Evolutionary conservation across 2,113 vertebrate species (phyloP).

Genomic region (Gracilinanus agilis): DNA sequence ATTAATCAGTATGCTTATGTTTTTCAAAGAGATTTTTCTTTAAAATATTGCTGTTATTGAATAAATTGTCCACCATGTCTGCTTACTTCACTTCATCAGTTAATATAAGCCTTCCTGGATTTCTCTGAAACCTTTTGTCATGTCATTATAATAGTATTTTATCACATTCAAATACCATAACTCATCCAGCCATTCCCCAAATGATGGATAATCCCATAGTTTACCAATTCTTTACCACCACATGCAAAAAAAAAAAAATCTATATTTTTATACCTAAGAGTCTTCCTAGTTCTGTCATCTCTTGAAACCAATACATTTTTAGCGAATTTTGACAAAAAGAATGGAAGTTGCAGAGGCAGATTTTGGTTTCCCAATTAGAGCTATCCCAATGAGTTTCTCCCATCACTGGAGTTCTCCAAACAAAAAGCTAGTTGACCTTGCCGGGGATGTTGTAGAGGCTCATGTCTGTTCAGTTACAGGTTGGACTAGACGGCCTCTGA

Average conservation of each 20-base stretch:
- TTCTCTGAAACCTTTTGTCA: not conserved
- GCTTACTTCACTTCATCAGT: not conserved
- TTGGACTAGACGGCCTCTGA: not conserved
- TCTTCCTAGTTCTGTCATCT: not conserved
- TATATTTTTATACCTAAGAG: not conserved
- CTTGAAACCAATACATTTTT: not conserved
- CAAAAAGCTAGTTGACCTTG: not conserved
- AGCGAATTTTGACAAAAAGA: not conserved
- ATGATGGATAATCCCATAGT: no score
- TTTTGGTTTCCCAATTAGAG: not conserved
- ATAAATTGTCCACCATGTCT: not conserved
- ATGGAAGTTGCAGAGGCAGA: not conserved
- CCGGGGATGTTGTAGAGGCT: not conserved
- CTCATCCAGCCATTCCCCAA: no score
- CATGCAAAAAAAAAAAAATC: no score
- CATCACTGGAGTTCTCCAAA: not conserved
- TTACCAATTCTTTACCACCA: not conserved
- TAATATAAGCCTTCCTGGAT: not conserved
- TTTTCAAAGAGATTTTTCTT: not conserved
- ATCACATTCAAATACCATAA: no score
- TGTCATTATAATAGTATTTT: no score
- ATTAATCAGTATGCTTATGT: not conserved
- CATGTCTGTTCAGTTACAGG: no score
- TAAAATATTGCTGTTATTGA: not conserved
- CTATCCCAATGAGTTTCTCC: not conserved